These are phyloP conservation scores for Agrypnia vestita DNA, from an alignment of 1,140 invertebrate genomes.

Conservation along the genomic window DNA sequence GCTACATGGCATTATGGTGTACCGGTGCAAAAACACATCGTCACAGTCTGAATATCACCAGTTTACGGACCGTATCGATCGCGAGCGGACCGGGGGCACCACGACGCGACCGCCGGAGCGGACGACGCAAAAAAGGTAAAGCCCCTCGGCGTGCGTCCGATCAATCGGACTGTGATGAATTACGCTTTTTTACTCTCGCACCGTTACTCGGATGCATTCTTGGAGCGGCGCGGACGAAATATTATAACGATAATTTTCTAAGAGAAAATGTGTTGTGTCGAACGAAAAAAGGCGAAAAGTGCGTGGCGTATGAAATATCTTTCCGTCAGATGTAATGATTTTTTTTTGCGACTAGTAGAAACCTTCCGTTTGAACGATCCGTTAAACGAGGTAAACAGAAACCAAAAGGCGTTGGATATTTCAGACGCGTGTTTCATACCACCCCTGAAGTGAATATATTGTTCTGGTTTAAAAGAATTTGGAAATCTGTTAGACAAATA, in stretches of 20 bases:
- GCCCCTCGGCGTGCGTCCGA: neutral
- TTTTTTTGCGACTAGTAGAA: neutral
- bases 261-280: neutral
- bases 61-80: conserved; percentile 49
- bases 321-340: no score
- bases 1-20: conserved; percentile 21
- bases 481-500: no score
- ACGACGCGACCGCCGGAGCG: neutral
- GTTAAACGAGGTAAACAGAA: neutral
- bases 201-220: neutral
- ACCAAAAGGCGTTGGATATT: no score
- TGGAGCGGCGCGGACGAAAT: neutral
- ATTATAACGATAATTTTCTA: conserved; percentile 15
- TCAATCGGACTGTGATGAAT: neutral
- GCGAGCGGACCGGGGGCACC: neutral
- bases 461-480: no score
- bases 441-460: no score
- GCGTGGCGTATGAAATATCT: neutral
- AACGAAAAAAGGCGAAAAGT: conserved; percentile 15
- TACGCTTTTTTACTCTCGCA: neutral
- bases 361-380: neutral
- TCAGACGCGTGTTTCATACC: no score
- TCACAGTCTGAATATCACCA: conserved; percentile 55
- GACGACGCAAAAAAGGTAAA: no score
- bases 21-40: conserved; percentile 42